Evolutionary conservation across 1,140 invertebrate species (phyloP).

Genomic region (Bombus picipes): DNA sequence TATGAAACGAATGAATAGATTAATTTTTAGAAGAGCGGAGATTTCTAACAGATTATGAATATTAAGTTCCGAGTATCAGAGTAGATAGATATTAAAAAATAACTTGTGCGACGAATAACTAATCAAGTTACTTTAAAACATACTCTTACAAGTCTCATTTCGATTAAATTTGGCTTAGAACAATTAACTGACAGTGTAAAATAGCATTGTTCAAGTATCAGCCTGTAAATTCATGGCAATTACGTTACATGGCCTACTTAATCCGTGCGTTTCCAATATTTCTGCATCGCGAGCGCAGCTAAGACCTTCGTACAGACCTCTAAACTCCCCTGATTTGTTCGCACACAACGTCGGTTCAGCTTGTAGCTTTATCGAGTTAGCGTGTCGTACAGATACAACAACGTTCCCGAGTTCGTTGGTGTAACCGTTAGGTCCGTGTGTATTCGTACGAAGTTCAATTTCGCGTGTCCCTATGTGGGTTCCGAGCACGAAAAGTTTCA

Average conservation of each 20-base stretch:
- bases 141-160: background rate
- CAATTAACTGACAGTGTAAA: background rate
- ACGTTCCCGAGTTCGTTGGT: conserved; percentile 46
- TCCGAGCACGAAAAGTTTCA: conserved; percentile 4
- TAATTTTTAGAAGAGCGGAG: background rate
- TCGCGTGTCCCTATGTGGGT: background rate
- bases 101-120: background rate
- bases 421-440: background rate
- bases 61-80: no score
- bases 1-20: background rate
- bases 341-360: background rate
- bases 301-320: background rate
- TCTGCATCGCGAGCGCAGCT: background rate
- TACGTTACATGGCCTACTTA: conserved; percentile 11
- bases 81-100: background rate
- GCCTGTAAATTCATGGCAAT: background rate
- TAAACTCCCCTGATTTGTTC: conserved; percentile 20
- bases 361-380: conserved; percentile 37
- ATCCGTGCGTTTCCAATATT: background rate
- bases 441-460: conserved; percentile 23
- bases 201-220: background rate
- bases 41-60: no score
- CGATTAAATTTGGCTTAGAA: background rate
- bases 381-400: conserved; percentile 3
- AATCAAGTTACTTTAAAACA: no score